These are phyloP conservation scores for Elysia chlorotica DNA, from an alignment of 1,140 invertebrate species.

Conservation along the genomic window DNA sequence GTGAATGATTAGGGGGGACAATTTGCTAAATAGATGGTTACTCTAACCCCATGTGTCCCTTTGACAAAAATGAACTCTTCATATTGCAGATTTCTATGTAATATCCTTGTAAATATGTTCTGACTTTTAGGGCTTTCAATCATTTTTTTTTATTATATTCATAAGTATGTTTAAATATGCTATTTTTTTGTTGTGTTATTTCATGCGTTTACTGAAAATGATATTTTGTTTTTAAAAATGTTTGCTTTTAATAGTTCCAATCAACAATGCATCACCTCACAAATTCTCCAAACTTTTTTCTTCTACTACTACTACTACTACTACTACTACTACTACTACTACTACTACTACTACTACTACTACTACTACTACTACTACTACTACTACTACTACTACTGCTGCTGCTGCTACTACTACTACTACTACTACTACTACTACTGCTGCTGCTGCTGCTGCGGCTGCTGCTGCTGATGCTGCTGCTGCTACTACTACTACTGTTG, in stretches of 20 bases:
- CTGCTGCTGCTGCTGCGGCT: too few species aligned
- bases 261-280: not conserved
- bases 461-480: not conserved
- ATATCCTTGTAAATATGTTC: too few species aligned
- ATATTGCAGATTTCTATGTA: too few species aligned
- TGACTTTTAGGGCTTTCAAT: too few species aligned
- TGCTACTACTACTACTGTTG: not conserved
- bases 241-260: not conserved
- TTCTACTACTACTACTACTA: not conserved
- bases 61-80: too few species aligned
- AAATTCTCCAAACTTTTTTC: not conserved
- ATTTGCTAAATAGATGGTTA: too few species aligned
- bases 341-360: not conserved
- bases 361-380: not conserved
- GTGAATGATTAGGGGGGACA: too few species aligned
- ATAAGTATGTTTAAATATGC: not conserved
- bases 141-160: not conserved
- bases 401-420: not conserved
- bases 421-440: not conserved
- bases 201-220: not conserved
- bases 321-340: not conserved
- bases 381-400: not conserved
- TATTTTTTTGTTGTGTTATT: not conserved
- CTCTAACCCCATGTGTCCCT: too few species aligned
- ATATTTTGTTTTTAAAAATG: not conserved